Base-by-base conservation (phyloP, 2,797 vertebrate species). In the Crenichthys baileyi region DNA sequence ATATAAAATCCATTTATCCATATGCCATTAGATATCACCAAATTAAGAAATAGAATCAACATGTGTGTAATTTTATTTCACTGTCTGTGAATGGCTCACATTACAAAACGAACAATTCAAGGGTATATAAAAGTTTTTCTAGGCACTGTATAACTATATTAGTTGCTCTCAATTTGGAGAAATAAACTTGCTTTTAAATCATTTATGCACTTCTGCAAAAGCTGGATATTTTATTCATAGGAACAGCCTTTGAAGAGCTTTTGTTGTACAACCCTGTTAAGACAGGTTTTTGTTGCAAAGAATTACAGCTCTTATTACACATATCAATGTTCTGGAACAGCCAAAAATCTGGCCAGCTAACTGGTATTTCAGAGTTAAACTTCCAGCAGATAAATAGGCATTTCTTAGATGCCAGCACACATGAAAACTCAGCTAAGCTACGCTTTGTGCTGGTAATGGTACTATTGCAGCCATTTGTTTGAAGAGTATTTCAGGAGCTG, bases 401-500 rank as follows among this genome's bases (percentile, higher is more conserved):
- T 67, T 72, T 60, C 84, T 80, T 79, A 73, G 79, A 84, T 85
- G 87, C 83, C 83, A 90, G 81, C 83, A 77, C 73, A 81, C 77
- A 76, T 78, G 80, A 85, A 90, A 88, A 86, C 83, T 76, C 76
- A 85, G 83, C 83, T 31, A 78, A 84, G 86, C 83, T 72, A 53
- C 84, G 90, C 79, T 72, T 63, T 80, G 68, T 16, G 78, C 77
- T 75, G 82, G 79, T 84, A 84, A 89, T 36, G 36, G 36, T 36
- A 36, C 82, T 82, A 82, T 58, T 83, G 88, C 77, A 90, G 88
- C 88, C 85, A 82, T 88, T 86, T 85, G 82, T 68, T 80, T 36
- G 72, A 78, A 67, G 75, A 76, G 58, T 20, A 53, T 88, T 89
- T 79, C 68, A 68, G 79, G 65, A 83, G 83, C 86, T 22, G 1